A percentile compares a stretch with the other conserved stretches of the same genome.
Evolutionary conservation across 2,888 invertebrate genomes (phyloP).

Genomic region (Cephus nigrinus): DNA sequence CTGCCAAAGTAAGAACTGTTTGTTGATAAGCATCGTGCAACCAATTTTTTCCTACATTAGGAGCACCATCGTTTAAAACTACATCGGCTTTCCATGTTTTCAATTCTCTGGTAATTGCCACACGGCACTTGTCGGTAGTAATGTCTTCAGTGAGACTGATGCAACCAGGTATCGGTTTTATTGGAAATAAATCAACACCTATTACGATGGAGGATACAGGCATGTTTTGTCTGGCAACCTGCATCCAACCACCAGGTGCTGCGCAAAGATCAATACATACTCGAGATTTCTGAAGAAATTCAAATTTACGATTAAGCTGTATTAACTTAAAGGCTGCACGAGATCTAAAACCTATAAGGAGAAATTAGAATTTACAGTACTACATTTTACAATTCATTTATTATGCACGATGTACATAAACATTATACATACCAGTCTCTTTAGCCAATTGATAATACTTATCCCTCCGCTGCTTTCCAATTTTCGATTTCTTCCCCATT

Average conservation of each 20-base stretch:
- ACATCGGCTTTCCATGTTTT: slow-evolving; percentile 98
- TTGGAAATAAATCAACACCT: slow-evolving; percentile 96
- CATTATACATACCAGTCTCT: slow-evolving; percentile 84
- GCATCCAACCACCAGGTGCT: slow-evolving; percentile 99
- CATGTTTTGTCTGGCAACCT: slow-evolving; percentile 97
- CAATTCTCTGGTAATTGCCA: slow-evolving; percentile 84
- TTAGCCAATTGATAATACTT: slow-evolving; percentile 99
- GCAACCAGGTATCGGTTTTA: slow-evolving; percentile 90
- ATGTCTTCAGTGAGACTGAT: slow-evolving; percentile 94
- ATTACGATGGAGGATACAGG: slow-evolving; percentile 95
- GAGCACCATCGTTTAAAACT: slow-evolving; percentile 97
- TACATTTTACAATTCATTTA: background rate
- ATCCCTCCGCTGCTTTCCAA: slow-evolving; percentile 98
- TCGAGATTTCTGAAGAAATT: slow-evolving; percentile 94
- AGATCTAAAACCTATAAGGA: slow-evolving; percentile 86
- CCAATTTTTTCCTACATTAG: slow-evolving; percentile 98
- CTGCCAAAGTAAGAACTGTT: slow-evolving; percentile 89
- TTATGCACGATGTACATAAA: background rate
- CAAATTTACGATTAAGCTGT: slow-evolving; percentile 96
- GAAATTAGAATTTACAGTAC: background rate
- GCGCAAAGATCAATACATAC: slow-evolving; percentile 99
- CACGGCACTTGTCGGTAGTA: slow-evolving; percentile 92
- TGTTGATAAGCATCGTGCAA: slow-evolving; percentile 97
- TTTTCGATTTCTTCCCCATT: slow-evolving; percentile 96
- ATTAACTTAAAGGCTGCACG: slow-evolving; percentile 99